Evolutionary conservation across 1,140 invertebrate genomes (phyloP), one percentile per base, ranked within the genome.

Genomic region (Hylyphantes graminicola): DNA sequence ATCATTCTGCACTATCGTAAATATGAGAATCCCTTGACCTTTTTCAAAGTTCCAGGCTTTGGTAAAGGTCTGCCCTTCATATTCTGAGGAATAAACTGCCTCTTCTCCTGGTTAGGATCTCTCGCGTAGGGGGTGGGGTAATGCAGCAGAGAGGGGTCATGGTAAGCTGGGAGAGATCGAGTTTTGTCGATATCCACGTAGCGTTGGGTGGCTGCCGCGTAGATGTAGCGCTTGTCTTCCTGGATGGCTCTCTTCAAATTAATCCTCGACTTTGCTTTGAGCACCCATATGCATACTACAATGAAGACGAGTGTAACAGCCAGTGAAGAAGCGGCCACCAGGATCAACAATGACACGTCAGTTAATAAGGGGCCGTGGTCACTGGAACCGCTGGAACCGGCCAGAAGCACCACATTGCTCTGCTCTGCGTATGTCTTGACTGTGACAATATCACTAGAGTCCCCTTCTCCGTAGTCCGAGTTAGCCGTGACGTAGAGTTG

Each of bases 401-500:
- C 21, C 53, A 65, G 64, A 0, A 75, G 57, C 35, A 86, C 76
- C 19, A 80, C 67, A 19, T 64, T 76, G 6, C 77, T 80, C 15
- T 53, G 48, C 12, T 80, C 70, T 76, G 72, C 63, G 10, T 84
- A 75, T 35, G 86, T 87, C 68, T 85, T 87, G 48, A 85, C 80
- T 50, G 81, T 80, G 35, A 86, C 76, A 8, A 84, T 19, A 17
- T 85, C 80, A 88, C 95, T 96, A 0, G 95, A 94, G 57, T 95
- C 90, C 0, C 95, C 95, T 73, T 95, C 95, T 13, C 95, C 95
- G 86, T 96, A 96, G 88, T 94, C 93, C 90, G 96, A 96, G 89
- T 94, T 95, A 8, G 95, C 95, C 0, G 95, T 96, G 59, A 96
- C 93, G 89, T 96, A 96, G 59, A 96, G 91, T 87, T 96, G 94